phyloP scores from a whole-genome alignment of 2,797 vertebrate genomes.

The Eospalax fontanierii region DNA sequence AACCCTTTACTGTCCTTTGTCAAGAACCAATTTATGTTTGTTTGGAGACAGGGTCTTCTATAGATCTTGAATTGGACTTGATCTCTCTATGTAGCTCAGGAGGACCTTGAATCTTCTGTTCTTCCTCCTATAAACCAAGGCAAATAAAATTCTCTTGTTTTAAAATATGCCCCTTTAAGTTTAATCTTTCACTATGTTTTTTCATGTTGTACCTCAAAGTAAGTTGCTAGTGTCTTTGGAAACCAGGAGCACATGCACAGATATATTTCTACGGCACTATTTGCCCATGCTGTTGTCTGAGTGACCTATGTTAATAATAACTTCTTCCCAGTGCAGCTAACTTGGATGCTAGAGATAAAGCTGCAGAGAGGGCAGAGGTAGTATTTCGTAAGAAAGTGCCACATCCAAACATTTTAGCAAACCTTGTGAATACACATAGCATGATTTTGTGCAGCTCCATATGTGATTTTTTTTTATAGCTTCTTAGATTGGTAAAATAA shows the following conservation, averaged over 20 bases:
- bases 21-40: not conserved
- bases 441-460: not conserved
- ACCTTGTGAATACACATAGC: not conserved
- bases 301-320: not conserved
- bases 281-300: not conserved
- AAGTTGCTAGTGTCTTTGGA: not conserved
- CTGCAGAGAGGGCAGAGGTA: not conserved
- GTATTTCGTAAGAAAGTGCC: not conserved
- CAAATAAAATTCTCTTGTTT: not conserved
- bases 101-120: not conserved
- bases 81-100: not conserved
- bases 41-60: not conserved
- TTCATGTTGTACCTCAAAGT: not conserved
- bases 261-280: not conserved
- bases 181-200: not conserved
- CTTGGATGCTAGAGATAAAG: not conserved
- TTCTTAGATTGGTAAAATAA: conserved; percentile 1
- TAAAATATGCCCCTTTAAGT: not conserved
- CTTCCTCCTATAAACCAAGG: not conserved
- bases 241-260: not conserved
- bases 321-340: not conserved
- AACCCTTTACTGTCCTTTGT: not conserved
- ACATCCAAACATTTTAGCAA: not conserved
- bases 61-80: not conserved
- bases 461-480: not conserved